A percentile compares a stretch with the other conserved stretches of the same genome.
phyloP scores from a whole-genome alignment of 1,140 invertebrate species.

The Eurosta solidaginis region DNA sequence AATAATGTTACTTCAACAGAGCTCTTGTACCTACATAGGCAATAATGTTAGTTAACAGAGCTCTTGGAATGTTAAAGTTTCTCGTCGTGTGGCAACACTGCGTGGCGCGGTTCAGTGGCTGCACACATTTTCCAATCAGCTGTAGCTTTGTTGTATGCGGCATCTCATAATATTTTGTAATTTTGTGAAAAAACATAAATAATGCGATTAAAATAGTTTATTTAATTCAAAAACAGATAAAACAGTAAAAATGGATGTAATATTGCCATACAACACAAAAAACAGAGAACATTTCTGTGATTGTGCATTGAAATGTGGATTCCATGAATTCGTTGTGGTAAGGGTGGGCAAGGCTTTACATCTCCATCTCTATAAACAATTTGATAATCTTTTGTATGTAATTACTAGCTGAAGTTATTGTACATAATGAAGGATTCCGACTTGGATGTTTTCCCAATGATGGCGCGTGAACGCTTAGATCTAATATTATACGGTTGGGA shows the following conservation, averaged over 20 bases:
- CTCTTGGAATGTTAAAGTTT: too few species aligned
- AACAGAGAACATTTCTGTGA: background rate
- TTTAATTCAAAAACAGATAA: background rate
- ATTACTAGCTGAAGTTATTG: slow-evolving; percentile 40
- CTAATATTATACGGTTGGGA: slow-evolving; percentile 49
- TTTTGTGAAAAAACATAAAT: too few species aligned
- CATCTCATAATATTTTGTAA: too few species aligned
- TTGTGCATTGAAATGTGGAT: slow-evolving; percentile 15
- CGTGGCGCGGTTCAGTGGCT: too few species aligned
- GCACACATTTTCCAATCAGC: too few species aligned
- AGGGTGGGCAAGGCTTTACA: background rate
- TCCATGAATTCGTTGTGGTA: slow-evolving; percentile 23
- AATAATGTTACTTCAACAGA: too few species aligned
- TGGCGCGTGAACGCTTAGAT: slow-evolving; percentile 43
- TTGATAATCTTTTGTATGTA: background rate
- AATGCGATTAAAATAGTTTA: background rate
- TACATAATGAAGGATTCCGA: slow-evolving; percentile 40
- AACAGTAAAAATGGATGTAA: too few species aligned
- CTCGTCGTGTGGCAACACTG: too few species aligned
- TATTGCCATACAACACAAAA: slow-evolving; percentile 17
- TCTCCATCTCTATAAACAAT: background rate
- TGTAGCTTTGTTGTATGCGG: background rate
- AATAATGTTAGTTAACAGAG: too few species aligned
- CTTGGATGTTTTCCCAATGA: slow-evolving; percentile 48
- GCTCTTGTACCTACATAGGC: too few species aligned